Evolutionary conservation across 2,888 invertebrate genomes (phyloP), one percentile per base, ranked within the genome.

Genomic region (Clitarchus hookeri): DNA sequence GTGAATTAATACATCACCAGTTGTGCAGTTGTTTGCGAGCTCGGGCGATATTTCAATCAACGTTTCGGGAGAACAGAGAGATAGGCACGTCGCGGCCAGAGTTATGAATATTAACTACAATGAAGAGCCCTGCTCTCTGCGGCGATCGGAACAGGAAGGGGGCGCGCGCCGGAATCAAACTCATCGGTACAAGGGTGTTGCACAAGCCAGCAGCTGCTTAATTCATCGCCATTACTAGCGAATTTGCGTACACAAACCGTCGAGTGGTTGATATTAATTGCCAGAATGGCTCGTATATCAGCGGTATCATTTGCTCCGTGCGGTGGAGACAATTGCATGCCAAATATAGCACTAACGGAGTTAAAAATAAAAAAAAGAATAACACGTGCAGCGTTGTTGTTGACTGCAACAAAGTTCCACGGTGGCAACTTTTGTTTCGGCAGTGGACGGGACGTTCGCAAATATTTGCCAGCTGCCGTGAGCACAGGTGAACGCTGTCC

Each of bases 271-370:
- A 23, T 65, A 65, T 65, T 65, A 65, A 65, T 65, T 65, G 65
- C 65, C n/a, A 19, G 65, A 65, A 65, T 65, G 65, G 65, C 65
- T n/a, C 65, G 65, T 65, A n/a, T n/a, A 65, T 65, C 65, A 65
- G 65, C 65, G 65, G 65, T 65, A 65, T 65, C 8, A 65, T 65
- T 65, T n/a, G 65, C 65, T 23, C 65, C 65, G n/a, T 6, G n/a
- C n/a, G 65, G 48, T 16, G 23, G 65, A 65, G 65, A 65, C 65
- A 65, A 65, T 65, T 65, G 12, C 65, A 65, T 65, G 65, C 23
- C 65, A 65, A 65, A 65, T n/a, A 65, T n/a, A 11, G n/a, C n/a
- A n/a, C 65, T 65, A 65, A 65, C 65, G n/a, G n/a, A 23, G n/a
- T 16, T 65, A 11, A 16, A 23, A 65, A 4, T 19, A 3, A 65